Evolutionary conservation across 2,113 vertebrate genomes (phyloP).

Genomic region (Columba livia): DNA sequence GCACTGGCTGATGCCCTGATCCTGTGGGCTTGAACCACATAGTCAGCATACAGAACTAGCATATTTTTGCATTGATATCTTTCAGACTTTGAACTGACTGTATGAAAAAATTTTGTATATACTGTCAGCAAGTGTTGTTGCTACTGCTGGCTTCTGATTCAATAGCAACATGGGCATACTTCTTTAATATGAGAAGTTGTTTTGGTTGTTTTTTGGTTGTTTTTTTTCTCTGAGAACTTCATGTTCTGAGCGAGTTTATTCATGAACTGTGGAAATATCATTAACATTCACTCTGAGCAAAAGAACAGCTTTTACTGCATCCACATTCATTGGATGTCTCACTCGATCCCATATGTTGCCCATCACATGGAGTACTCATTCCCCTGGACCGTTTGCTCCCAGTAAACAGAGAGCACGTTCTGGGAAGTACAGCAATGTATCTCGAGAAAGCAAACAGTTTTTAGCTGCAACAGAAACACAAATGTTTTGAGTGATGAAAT

Average conservation of each 20-base stretch:
- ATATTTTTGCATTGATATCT: background rate
- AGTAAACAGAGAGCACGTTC: constrained; percentile 14
- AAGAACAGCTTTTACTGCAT: constrained; percentile 45
- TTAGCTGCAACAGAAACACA: background rate
- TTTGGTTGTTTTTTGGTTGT: too few relatives aligned
- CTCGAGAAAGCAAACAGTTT: constrained; percentile 35
- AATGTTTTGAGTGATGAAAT: constrained; percentile 10
- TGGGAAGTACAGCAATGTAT: background rate
- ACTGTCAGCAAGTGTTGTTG: background rate
- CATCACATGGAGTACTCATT: constrained; percentile 16
- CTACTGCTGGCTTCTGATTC: background rate
- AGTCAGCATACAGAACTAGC: background rate
- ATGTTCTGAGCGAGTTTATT: constrained; percentile 37
- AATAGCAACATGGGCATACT: background rate
- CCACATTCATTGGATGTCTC: constrained; percentile 29
- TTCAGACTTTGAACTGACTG: background rate
- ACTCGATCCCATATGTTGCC: constrained; percentile 22
- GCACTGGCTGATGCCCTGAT: background rate
- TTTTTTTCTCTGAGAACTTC: background rate
- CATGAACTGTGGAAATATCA: constrained; percentile 9
- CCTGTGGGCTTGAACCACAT: background rate
- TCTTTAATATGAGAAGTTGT: background rate
- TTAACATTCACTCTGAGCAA: constrained; percentile 55
- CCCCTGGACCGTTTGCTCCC: background rate
- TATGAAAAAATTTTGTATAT: background rate